Percentiles rank a stretch among this genome's conserved stretches.
phyloP scores from a whole-genome alignment of 2,113 vertebrate species.

The Tachysurus fulvidraco region DNA sequence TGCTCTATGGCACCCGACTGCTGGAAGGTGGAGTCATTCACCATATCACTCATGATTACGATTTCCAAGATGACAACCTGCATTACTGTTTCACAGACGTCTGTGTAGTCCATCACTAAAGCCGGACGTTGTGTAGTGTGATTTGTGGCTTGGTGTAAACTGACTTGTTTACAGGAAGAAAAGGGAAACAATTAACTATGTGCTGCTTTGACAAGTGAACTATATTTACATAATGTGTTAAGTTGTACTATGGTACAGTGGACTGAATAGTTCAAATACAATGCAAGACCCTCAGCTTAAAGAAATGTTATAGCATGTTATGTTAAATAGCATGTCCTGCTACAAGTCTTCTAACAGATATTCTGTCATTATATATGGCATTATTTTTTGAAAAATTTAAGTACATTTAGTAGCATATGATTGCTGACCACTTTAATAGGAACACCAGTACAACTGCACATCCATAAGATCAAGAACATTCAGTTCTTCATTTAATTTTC shows the following conservation, averaged over 20 bases:
- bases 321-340: no score
- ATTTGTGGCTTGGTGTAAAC: neutral
- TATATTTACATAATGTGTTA: neutral
- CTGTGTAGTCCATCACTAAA: neutral
- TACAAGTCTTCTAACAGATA: no score
- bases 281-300: neutral
- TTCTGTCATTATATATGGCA: no score
- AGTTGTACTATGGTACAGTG: neutral
- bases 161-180: slow-evolving; percentile 15
- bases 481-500: no score
- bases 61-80: slow-evolving; percentile 83
- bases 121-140: neutral
- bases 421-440: neutral
- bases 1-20: slow-evolving; percentile 83
- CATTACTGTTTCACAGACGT: slow-evolving; percentile 78
- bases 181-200: neutral
- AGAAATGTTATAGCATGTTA: neutral
- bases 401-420: neutral
- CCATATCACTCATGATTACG: slow-evolving; percentile 81
- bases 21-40: slow-evolving; percentile 84
- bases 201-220: slow-evolving; percentile 19
- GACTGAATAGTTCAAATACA: neutral
- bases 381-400: neutral
- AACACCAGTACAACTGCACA: neutral
- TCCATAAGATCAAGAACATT: neutral